Conservation (phyloP, 2,797 vertebrate species). For the Melanogrammus aeglefinus region DNA sequence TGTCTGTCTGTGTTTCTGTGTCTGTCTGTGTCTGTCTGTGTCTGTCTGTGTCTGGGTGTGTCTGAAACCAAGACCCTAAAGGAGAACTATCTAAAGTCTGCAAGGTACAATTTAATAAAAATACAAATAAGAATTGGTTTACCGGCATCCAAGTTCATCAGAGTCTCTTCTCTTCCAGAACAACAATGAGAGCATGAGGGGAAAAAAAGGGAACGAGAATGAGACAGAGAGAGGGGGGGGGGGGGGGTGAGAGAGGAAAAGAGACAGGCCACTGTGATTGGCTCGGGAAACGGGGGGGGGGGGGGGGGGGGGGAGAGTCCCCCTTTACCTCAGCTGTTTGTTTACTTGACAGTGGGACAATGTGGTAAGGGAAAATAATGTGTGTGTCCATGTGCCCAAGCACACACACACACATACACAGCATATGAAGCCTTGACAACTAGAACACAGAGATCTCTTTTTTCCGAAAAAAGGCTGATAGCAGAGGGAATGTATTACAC, state of each 20-base stretch:
- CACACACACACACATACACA: no score
- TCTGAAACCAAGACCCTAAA: neutral
- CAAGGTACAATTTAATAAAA: neutral
- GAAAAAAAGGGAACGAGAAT: conserved; percentile 15
- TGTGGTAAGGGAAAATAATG: neutral
- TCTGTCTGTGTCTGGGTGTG: conserved; percentile 17
- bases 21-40: conserved; percentile 6
- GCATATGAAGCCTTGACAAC: no score
- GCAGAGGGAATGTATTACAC: no score
- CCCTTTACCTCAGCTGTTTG: neutral
- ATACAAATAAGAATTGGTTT: conserved; percentile 49
- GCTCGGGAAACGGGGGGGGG: conserved; percentile 8
- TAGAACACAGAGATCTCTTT: neutral
- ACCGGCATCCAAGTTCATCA: conserved; percentile 71
- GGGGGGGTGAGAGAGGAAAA: conserved; percentile 25
- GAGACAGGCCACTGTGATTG: conserved; percentile 30
- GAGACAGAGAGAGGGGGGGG: conserved; percentile 19
- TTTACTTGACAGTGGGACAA: neutral
- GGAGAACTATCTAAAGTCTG: conserved; percentile 16
- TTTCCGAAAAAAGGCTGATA: neutral
- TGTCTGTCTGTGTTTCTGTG: conserved; percentile 18
- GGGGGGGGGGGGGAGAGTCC: neutral
- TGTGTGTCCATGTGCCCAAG: no score
- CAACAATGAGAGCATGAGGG: conserved; percentile 55
- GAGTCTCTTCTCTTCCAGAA: conserved; percentile 63